Base-by-base conservation (phyloP, 1,140 invertebrate species). In the Bombus pascuorum region DNA sequence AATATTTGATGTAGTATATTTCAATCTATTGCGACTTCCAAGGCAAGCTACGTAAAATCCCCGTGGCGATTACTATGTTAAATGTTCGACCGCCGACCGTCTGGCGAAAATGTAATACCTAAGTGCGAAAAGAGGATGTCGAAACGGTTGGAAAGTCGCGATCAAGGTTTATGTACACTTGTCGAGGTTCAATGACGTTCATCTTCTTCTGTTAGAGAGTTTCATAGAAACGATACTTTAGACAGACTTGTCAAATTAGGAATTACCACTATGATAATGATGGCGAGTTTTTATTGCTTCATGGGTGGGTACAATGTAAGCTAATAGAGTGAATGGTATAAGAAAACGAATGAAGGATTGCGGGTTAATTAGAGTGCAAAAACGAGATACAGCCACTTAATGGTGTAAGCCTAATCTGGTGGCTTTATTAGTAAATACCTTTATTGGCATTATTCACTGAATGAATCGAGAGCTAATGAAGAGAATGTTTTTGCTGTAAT, bases 71-170 rank as follows among this genome's bases (percentile, higher is more conserved):
- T 53, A 53, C 5, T 53, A 53, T 8, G 47, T 44, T 57, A 73
- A 76, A 65, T 39, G 22, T 57, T 75, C 32, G 72, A 62, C 32
- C 72, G 22, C 53, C 62, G 72, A 76, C 72, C 62, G 57, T 53
- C 65, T 34, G 72, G 8, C 59, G 32, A 34, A 66, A 65, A 82
- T 65, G n/a, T 66, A 8, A 47, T 12, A 47, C 25, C 25, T 34
- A 83, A 57, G 34, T 68, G 42, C 37, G 79, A 81, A 71, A 75
- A 53, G 18, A 25, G 34, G 47, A 59, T 44, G 13, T 28, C 53
- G 47, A 34, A 42, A 59, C n/a, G 34, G 8, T 15, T 53, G n/a
- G 34, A 22, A 59, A 59, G 15, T 32, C 12, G 47, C 47, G 53
- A 39, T n/a, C 25, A 37, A 76, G 42, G 68, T 47, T 70, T 34